A percentile compares a stretch with the other conserved stretches of the same genome.
phyloP scores from a whole-genome alignment of 2,888 invertebrate species.

The Eugnorisma glareosa region DNA sequence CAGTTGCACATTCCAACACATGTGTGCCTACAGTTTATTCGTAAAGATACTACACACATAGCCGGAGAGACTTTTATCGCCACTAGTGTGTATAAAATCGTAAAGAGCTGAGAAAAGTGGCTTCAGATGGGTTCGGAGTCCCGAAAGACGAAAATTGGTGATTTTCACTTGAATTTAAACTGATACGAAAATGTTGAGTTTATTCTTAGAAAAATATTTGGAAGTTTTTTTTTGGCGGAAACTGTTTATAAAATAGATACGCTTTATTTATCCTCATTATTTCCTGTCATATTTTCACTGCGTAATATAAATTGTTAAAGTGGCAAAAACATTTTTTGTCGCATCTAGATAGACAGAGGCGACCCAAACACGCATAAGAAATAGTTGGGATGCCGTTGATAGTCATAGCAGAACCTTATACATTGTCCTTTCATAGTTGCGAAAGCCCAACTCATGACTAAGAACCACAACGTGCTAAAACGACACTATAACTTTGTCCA shows the following conservation, averaged over 20 bases:
- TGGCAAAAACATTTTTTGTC: neutral
- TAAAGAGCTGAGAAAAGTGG: slow-evolving; percentile 36
- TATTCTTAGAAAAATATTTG: neutral
- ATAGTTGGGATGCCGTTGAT: neutral
- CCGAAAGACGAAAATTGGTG: slow-evolving; percentile 12
- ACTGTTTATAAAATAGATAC: neutral
- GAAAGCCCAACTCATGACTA: slow-evolving; percentile 5
- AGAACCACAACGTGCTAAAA: slow-evolving; percentile 19
- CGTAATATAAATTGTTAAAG: neutral
- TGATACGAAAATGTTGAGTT: neutral
- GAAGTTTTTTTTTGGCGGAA: neutral
- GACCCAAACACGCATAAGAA: neutral
- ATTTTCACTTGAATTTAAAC: slow-evolving; percentile 27
- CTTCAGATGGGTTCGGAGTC: neutral
- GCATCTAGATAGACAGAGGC: too few relatives aligned
- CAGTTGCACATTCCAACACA: slow-evolving; percentile 43
- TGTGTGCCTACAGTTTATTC: slow-evolving; percentile 41
- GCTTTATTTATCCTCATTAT: neutral
- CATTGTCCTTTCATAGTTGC: slow-evolving; percentile 1
- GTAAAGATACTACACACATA: slow-evolving; percentile 31
- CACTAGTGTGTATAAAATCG: slow-evolving; percentile 21
- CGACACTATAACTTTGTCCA: slow-evolving; percentile 17
- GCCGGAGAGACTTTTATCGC: slow-evolving; percentile 40
- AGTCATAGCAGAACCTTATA: neutral
- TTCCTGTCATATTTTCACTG: neutral